phyloP scores from a whole-genome alignment of 1,140 invertebrate species.

The Babylonia areolata region DNA sequence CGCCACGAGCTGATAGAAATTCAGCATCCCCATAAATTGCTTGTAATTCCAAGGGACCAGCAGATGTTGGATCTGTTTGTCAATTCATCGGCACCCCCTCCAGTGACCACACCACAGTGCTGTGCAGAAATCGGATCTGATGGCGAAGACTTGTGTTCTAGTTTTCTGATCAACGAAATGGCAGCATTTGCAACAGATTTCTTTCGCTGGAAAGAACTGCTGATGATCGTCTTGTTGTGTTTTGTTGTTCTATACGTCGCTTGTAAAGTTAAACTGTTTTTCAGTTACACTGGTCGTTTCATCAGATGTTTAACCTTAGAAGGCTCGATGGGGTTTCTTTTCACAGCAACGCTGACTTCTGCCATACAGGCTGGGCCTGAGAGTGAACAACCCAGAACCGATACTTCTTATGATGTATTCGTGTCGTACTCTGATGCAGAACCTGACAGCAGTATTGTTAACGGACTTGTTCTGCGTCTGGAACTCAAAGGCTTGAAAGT shows the following conservation, averaged over 20 bases:
- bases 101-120: not conserved
- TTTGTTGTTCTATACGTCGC: not conserved
- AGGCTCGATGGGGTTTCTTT: not conserved
- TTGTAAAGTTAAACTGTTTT: not conserved
- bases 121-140: not conserved
- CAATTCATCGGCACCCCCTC: not conserved
- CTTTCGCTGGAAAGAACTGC: not conserved
- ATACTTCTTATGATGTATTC: not conserved
- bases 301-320: not conserved
- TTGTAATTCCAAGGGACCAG: slow-evolving; percentile 5
- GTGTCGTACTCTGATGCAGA: slow-evolving; percentile 5
- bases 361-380: not conserved
- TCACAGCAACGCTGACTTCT: not conserved
- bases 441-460: not conserved
- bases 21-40: not conserved
- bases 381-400: not conserved
- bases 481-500: not conserved
- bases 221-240: not conserved
- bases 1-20: slow-evolving; percentile 18
- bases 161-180: not conserved
- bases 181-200: not conserved
- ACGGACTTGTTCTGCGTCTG: not conserved
- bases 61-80: slow-evolving; percentile 14
- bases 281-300: not conserved
- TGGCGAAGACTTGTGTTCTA: not conserved